phyloP scores from a whole-genome alignment of 2,797 vertebrate species.

The Enteromius paludinosus region DNA sequence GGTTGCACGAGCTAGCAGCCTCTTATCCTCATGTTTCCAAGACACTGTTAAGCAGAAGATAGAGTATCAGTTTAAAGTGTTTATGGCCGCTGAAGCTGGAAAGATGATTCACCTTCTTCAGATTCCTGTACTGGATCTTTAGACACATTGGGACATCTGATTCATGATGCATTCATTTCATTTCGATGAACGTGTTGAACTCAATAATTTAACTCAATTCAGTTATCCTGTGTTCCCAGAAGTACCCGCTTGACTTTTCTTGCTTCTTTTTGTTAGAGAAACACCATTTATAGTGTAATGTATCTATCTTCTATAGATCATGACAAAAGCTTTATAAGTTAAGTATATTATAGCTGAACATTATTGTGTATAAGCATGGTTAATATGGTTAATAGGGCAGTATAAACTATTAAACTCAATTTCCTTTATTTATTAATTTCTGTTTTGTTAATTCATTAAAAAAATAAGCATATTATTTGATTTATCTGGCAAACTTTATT shows the following conservation, averaged over 20 bases:
- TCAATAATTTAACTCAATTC: background rate
- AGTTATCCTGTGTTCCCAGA: background rate
- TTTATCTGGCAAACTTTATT: background rate
- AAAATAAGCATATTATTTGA: too few relatives aligned
- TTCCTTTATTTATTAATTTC: background rate
- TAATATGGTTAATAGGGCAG: background rate
- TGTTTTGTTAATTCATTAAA: background rate
- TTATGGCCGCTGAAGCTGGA: slow-evolving; percentile 30
- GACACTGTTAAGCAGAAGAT: slow-evolving; percentile 7
- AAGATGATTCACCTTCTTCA: slow-evolving; percentile 7
- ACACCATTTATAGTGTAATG: background rate
- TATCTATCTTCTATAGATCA: background rate
- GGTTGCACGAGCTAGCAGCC: slow-evolving; percentile 4
- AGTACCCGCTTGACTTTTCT: background rate
- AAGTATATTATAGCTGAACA: background rate
- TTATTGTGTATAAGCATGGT: background rate
- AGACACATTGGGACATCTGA: background rate
- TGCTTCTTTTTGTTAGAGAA: background rate
- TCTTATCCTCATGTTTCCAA: slow-evolving; percentile 10
- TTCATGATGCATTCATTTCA: slow-evolving; percentile 12
- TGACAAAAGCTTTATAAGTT: background rate
- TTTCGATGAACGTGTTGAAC: background rate
- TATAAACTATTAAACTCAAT: background rate
- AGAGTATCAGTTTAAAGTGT: slow-evolving; percentile 25
- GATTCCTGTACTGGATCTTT: slow-evolving; percentile 20